Evolutionary conservation across 2,888 invertebrate genomes (phyloP).

Genomic region (Cataglyphis cursor): DNA sequence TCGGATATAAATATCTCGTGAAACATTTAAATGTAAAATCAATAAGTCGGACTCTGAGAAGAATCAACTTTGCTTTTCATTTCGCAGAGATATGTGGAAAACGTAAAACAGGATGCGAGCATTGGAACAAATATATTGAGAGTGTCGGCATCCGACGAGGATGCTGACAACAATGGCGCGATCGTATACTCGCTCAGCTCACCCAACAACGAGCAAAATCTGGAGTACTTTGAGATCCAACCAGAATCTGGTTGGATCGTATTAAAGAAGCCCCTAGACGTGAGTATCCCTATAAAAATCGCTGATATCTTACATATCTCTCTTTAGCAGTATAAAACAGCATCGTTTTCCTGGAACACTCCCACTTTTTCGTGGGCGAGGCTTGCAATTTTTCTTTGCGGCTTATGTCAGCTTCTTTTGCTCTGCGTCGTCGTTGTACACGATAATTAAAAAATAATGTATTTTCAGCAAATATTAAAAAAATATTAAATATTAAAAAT

Average conservation of each 20-base stretch:
- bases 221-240: slow-evolving; percentile 98
- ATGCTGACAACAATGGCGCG: slow-evolving; percentile 98
- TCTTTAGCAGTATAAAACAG: slow-evolving; percentile 68
- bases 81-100: slow-evolving; percentile 97
- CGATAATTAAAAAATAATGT: not conserved
- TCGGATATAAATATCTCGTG: not conserved
- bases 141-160: slow-evolving; percentile 98
- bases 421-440: slow-evolving; percentile 33
- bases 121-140: slow-evolving; percentile 97
- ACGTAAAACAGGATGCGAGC: slow-evolving; percentile 98
- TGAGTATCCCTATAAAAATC: slow-evolving; percentile 90
- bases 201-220: slow-evolving; percentile 92
- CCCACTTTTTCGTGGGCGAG: slow-evolving; percentile 58
- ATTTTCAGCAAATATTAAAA: not conserved
- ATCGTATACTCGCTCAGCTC: slow-evolving; percentile 97
- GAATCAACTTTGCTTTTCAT: not conserved
- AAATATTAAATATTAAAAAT: not conserved
- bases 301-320: slow-evolving; percentile 67
- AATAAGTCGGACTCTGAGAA: not conserved
- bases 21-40: not conserved
- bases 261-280: slow-evolving; percentile 97
- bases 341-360: slow-evolving; percentile 62
- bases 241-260: slow-evolving; percentile 99
- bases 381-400: slow-evolving; percentile 56
- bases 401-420: slow-evolving; percentile 49